Percentiles rank a stretch among this genome's conserved stretches.
These are phyloP conservation scores for Melanotaenia nigrans DNA, from an alignment of 2,797 vertebrate species.

Conservation along the genomic window DNA sequence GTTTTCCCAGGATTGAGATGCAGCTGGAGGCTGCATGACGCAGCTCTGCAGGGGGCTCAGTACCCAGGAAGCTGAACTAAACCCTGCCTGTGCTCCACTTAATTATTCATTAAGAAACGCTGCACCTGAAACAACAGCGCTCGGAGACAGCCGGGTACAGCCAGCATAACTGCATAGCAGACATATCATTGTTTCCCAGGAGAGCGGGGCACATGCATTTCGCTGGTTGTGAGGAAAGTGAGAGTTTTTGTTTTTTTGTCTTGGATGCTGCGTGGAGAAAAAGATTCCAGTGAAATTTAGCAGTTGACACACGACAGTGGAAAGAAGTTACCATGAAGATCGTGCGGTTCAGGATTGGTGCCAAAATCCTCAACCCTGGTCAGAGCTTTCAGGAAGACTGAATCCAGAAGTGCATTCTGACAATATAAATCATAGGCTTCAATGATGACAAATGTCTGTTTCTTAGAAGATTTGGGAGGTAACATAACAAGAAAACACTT, in stretches of 20 bases:
- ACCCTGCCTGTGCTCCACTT: conserved; percentile 56
- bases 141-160: conserved; percentile 46
- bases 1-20: conserved; percentile 33
- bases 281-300: not conserved
- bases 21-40: conserved; percentile 27
- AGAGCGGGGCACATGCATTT: not conserved
- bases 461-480: not conserved
- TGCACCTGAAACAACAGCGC: conserved; percentile 76
- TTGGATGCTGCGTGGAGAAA: not conserved
- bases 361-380: not conserved
- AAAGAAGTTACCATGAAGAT: not conserved
- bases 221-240: not conserved
- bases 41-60: conserved; percentile 29
- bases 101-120: conserved; percentile 78
- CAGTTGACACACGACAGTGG: not conserved
- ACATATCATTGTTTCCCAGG: conserved; percentile 20
- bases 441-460: conserved; percentile 46
- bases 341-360: conserved; percentile 12
- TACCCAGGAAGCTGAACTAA: conserved; percentile 43
- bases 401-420: conserved; percentile 44
- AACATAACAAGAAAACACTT: conserved; percentile 23
- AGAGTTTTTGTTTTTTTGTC: conserved; percentile 1
- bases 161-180: conserved; percentile 14
- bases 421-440: not conserved
- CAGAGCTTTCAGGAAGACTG: conserved; percentile 42